These are phyloP conservation scores for Gymnodraco acuticeps DNA, from an alignment of 2,797 vertebrate species.

Conservation along the genomic window DNA sequence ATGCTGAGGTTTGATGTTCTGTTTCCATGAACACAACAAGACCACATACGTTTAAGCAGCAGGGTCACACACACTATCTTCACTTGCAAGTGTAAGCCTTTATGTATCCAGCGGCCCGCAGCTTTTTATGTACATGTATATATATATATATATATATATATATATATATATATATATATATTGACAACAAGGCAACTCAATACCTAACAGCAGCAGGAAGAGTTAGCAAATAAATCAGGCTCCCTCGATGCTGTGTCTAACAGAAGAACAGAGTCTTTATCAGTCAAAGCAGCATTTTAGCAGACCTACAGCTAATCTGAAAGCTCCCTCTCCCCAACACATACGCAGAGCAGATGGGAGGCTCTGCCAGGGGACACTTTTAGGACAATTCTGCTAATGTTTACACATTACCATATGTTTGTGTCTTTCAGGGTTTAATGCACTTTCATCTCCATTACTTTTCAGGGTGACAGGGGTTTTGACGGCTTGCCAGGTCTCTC, in stretches of 20 bases:
- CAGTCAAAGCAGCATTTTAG: conserved; percentile 76
- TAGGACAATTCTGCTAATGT: conserved; percentile 73
- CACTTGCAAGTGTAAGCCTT: conserved; percentile 59
- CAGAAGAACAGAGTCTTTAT: conserved; percentile 77
- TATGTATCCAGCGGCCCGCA: conserved; percentile 48
- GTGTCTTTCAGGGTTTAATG: conserved; percentile 64
- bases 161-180: too few relatives aligned
- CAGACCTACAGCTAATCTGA: conserved; percentile 77
- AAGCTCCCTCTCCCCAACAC: conserved; percentile 53
- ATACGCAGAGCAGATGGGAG: conserved; percentile 77
- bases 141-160: too few relatives aligned
- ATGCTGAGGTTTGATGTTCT: neutral
- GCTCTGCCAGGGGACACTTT: conserved; percentile 71
- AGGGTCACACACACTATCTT: conserved; percentile 53
- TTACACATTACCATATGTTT: conserved; percentile 67
- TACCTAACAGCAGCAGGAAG: conserved; percentile 78
- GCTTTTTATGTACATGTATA: conserved; percentile 59
- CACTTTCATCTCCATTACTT: conserved; percentile 68
- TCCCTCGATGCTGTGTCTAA: conserved; percentile 70
- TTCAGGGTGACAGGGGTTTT: conserved; percentile 93
- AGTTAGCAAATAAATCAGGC: conserved; percentile 77
- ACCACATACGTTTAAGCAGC: conserved; percentile 16
- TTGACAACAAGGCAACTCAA: conserved; percentile 73
- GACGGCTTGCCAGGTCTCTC: conserved; percentile 93
- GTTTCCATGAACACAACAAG: conserved; percentile 16